These are phyloP conservation scores for Irena cyanogastra DNA, from an alignment of 2,113 vertebrate species.

Conservation along the genomic window DNA sequence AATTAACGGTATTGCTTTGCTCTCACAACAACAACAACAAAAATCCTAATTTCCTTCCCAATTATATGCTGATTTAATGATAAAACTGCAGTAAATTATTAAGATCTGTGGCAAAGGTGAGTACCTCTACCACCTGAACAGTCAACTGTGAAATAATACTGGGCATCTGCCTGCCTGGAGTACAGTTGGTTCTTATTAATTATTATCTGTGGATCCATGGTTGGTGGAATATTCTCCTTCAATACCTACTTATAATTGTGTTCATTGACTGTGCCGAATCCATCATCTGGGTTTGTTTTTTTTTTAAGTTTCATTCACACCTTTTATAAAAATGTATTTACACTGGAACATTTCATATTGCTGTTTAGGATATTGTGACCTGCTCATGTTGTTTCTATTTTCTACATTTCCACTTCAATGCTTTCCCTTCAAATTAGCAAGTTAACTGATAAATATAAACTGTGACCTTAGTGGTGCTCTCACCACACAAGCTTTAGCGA, in stretches of 20 bases:
- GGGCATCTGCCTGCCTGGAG: conserved; percentile 48
- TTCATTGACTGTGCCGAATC: conserved; percentile 39
- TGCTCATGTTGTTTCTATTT: conserved; percentile 58
- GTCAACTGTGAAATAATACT: conserved; percentile 72
- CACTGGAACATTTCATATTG: conserved; percentile 32
- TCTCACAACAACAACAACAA: neutral
- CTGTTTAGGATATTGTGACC: conserved; percentile 57
- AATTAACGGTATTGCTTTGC: conserved; percentile 37
- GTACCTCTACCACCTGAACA: conserved; percentile 57
- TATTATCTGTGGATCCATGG: conserved; percentile 67
- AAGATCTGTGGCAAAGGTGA: conserved; percentile 74
- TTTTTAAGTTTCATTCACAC: conserved; percentile 59
- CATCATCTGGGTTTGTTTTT: neutral
- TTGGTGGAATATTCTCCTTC: conserved; percentile 42
- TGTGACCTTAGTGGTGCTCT: conserved; percentile 15
- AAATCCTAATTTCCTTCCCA: conserved; percentile 66
- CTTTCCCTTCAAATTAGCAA: conserved; percentile 57
- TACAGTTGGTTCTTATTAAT: conserved; percentile 64
- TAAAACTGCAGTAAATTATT: conserved; percentile 75
- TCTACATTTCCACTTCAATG: conserved; percentile 56
- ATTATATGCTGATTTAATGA: conserved; percentile 75
- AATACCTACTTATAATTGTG: conserved; percentile 61
- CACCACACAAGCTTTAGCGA: neutral
- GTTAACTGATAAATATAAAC: conserved; percentile 52
- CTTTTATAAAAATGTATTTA: conserved; percentile 59